Base-by-base conservation (phyloP, 1,140 invertebrate species). In the Conus betulinus region DNA sequence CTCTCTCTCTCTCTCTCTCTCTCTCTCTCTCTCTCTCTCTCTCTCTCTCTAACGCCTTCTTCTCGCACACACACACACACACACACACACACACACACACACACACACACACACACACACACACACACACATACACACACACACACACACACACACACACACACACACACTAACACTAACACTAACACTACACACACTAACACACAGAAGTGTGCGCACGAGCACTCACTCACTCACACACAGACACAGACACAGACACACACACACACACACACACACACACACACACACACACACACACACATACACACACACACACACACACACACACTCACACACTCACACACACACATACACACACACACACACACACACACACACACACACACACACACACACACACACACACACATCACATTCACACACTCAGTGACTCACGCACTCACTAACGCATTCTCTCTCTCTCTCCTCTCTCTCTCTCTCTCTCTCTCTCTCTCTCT, bases 81-180 rank as follows among this genome's bases (percentile, higher is more conserved):
- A 84, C 53, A 84, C 82, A 84, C 53, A 84, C 82, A 84, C 52
- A 84, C 17, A 84, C 52, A 84, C 82, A 84, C 52, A 84, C 82
- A 84, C 52, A 84, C 82, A 84, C 82, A 84, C 25, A 84, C 82
- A 84, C 25, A 84, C 82, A 84, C 25, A 51, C 82, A 84, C 25
- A 84, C 82, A 84, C 25, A 51, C 82, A 51, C 25, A 51, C 82
- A 51, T 3, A 51, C 82, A 51, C 25, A 51, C 82, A 51, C 82
- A 51, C 25, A 51, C 82, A 51, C 25, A 51, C 82, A 51, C 25
- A 3, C 82, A 51, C 25, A 84, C 82, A 84, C 25, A 84, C 82
- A 84, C 82, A 84, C 82, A 84, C 25, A 84, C 82, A 84, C 82
- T n/a, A n/a, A n/a, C n/a, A n/a, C n/a, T n/a, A n/a, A n/a, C n/a